Evolutionary conservation across 2,797 vertebrate genomes (phyloP), one percentile per base, ranked within the genome.

Genomic region (Etheostoma perlongum): DNA sequence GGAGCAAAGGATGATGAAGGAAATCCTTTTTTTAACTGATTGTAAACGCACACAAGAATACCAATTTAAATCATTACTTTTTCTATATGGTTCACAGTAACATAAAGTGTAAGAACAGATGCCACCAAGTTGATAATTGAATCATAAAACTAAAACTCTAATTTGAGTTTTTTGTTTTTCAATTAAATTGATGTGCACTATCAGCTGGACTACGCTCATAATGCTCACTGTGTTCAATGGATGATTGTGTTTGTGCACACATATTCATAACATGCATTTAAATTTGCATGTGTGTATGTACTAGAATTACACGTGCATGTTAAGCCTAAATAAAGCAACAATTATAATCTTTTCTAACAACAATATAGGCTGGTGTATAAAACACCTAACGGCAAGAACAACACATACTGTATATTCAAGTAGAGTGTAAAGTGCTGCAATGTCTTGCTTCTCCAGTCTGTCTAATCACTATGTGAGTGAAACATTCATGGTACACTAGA

Each of bases 401-500:
- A 77, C 86, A 91, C 80, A 90, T 84, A 79, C 62, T 58, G 72
- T 83, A 81, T 88, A 91, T 88, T 85, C 86, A 89, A 91, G 74
- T 54, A 66, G 72, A 82, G 79, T 82, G 88, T 89, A 90, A 86
- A 90, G 89, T 85, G 91, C 86, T 71, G 76, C 76, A 48, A 69
- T 89, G 88, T 91, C 88, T 89, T 87, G 88, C 85, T 88, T 90
- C 90, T 85, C 84, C 87, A 82, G 91, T 92, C 90, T 91, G 86
- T 91, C 89, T 92, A 92, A 94, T 93, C 92, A 93, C 91, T 91
- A 84, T 89, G 91, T 90, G 91, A 93, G 91, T 93, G 91, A 93
- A 94, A 94, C 92, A 93, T 94, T 94, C 93, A 94, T 93, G 92
- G 90, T 92, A 93, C 91, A 92, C 92, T 92, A 91, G 84, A 94